phyloP scores from a whole-genome alignment of 2,888 invertebrate genomes.

The Brachylomia viminalis region DNA sequence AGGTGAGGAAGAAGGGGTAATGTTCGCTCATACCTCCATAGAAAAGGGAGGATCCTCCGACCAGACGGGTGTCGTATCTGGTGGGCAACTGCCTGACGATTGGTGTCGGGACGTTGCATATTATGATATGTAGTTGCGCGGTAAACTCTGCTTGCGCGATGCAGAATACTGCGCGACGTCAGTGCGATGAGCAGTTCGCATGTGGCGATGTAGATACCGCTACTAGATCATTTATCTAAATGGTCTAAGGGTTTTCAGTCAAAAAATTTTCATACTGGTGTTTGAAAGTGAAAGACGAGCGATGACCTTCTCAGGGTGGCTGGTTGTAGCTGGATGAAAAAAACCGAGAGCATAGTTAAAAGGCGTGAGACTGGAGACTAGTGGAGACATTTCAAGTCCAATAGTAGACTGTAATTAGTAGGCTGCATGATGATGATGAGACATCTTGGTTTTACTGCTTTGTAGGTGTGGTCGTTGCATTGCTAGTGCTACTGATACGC shows the following conservation, averaged over 20 bases:
- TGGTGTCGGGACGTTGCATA: too few relatives aligned
- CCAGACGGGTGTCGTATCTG: too few relatives aligned
- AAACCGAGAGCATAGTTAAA: too few relatives aligned
- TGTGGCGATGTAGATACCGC: too few relatives aligned
- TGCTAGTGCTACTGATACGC: neutral
- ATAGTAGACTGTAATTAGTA: slow-evolving; percentile 2
- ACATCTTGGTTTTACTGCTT: neutral
- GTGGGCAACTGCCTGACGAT: too few relatives aligned
- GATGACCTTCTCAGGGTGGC: neutral
- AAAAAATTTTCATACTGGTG: neutral
- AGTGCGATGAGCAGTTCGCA: too few relatives aligned
- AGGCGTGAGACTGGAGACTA: neutral
- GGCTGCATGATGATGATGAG: neutral
- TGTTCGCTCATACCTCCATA: too few relatives aligned
- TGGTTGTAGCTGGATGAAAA: neutral
- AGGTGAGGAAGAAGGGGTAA: too few relatives aligned
- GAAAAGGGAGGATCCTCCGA: too few relatives aligned
- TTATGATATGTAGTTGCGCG: too few relatives aligned
- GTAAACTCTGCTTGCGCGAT: too few relatives aligned
- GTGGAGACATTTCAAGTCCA: neutral
- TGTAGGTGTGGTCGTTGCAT: neutral
- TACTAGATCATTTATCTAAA: neutral
- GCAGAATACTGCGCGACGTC: too few relatives aligned
- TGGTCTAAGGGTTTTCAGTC: neutral
- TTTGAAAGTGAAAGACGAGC: neutral